These are phyloP conservation scores for Marmota monax DNA, from an alignment of 2,113 vertebrate species.

Conservation along the genomic window DNA sequence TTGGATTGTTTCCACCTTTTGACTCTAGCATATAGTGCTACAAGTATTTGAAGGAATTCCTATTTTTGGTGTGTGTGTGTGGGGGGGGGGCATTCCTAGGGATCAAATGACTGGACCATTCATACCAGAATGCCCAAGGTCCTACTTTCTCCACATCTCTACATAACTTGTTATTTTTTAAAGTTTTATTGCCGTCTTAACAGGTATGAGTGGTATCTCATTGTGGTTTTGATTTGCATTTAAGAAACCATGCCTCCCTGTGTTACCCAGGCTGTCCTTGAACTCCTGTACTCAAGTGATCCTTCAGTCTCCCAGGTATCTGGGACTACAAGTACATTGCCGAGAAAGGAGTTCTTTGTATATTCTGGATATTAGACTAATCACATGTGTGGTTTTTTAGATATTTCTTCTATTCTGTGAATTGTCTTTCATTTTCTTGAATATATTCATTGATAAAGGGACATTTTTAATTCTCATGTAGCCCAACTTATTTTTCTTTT, in stretches of 20 bases:
- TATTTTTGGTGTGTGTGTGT: background rate
- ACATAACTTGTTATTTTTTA: background rate
- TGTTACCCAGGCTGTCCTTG: background rate
- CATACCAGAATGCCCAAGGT: background rate
- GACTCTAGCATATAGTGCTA: background rate
- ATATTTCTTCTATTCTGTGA: background rate
- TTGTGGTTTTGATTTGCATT: background rate
- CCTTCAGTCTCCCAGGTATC: background rate
- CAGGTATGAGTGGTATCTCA: background rate
- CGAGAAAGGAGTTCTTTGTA: background rate
- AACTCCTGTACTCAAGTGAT: background rate
- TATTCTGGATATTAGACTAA: constrained; percentile 12
- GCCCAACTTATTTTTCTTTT: background rate
- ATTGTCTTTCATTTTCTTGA: background rate
- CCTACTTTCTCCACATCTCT: background rate
- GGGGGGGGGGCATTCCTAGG: background rate
- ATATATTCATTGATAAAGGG: background rate
- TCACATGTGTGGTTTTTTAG: background rate
- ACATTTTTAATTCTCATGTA: background rate
- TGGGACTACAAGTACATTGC: background rate
- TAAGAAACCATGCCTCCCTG: background rate
- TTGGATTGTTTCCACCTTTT: background rate
- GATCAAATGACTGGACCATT: background rate
- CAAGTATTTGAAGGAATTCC: background rate
- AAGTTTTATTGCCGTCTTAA: background rate